Percentiles rank a stretch among this genome's conserved stretches.
phyloP scores from a whole-genome alignment of 2,888 invertebrate genomes.

The Meteorus colon region DNA sequence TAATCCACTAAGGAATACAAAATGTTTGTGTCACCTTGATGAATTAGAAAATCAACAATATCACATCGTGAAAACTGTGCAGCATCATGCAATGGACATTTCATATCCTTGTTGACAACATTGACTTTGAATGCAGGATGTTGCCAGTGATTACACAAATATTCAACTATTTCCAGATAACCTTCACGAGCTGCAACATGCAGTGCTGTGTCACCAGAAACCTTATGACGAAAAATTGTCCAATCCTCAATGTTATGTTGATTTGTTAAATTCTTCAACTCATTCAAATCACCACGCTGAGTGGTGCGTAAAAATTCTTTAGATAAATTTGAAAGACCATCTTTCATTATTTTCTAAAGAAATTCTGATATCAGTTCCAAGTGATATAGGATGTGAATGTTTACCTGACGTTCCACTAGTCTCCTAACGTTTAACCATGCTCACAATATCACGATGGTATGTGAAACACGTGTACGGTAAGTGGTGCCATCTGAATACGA shows the following conservation, averaged over 20 bases:
- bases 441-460: neutral
- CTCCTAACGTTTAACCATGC: neutral
- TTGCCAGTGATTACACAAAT: constrained; percentile 65
- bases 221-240: constrained; percentile 59
- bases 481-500: constrained; percentile 20
- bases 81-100: constrained; percentile 79
- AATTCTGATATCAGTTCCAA: neutral
- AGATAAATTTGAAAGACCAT: constrained; percentile 32
- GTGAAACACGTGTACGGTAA: neutral
- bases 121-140: constrained; percentile 60
- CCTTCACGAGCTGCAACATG: constrained; percentile 77
- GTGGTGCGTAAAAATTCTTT: constrained; percentile 58
- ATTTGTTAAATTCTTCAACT: constrained; percentile 47
- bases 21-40: constrained; percentile 60
- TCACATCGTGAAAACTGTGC: constrained; percentile 75
- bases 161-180: constrained; percentile 70
- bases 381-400: neutral
- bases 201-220: constrained; percentile 73
- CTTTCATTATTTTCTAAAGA: constrained; percentile 14
- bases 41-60: constrained; percentile 73
- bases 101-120: constrained; percentile 76
- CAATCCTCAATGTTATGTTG: constrained; percentile 57
- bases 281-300: constrained; percentile 56
- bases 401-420: neutral
- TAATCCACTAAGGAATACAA: neutral